A percentile compares a stretch with the other conserved stretches of the same genome.
These are phyloP conservation scores for Cotesia glomerata DNA, from an alignment of 1,140 invertebrate genomes.

Conservation along the genomic window DNA sequence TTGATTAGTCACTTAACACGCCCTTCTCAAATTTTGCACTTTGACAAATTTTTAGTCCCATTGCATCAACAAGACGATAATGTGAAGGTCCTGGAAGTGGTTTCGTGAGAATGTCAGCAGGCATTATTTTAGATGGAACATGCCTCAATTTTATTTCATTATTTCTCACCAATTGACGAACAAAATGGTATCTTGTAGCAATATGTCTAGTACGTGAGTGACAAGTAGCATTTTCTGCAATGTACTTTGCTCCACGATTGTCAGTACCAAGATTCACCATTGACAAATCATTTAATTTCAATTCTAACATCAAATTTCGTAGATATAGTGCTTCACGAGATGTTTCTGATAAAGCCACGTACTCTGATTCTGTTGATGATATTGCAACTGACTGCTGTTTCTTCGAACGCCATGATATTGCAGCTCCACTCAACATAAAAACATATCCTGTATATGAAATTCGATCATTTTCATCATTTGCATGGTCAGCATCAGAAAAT, in stretches of 20 bases:
- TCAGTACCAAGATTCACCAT: not conserved
- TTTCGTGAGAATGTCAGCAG: not conserved
- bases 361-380: not conserved
- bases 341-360: not conserved
- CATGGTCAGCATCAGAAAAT: not conserved
- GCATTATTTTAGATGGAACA: not conserved
- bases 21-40: too few species aligned
- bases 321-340: not conserved
- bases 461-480: not conserved
- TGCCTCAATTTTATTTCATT: not conserved
- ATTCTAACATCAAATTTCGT: not conserved
- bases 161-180: not conserved
- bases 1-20: too few species aligned
- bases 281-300: not conserved
- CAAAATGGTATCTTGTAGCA: not conserved
- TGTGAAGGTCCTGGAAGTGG: not conserved
- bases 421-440: not conserved
- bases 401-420: not conserved
- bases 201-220: not conserved
- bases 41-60: too few species aligned
- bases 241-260: not conserved
- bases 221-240: not conserved
- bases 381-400: conserved; percentile 6
- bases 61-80: not conserved
- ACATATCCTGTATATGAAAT: not conserved